A percentile compares a stretch with the other conserved stretches of the same genome.
These are phyloP conservation scores for Formica selysi DNA, from an alignment of 1,140 invertebrate genomes.

Conservation along the genomic window DNA sequence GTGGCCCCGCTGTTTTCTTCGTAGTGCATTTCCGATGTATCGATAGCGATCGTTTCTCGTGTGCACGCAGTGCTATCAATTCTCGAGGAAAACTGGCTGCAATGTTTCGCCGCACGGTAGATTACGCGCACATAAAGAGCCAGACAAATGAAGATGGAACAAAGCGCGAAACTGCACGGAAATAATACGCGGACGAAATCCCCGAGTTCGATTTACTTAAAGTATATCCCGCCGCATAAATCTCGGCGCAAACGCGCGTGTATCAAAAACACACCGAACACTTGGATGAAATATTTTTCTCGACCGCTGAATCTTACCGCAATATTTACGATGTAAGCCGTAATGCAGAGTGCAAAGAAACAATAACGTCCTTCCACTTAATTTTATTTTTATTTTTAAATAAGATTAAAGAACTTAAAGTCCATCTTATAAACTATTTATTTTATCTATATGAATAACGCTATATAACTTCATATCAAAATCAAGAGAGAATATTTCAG, in stretches of 20 bases:
- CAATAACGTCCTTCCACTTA: background rate
- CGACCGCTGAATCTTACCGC: slow-evolving; percentile 14
- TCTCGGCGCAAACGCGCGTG: background rate
- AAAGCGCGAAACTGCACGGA: slow-evolving; percentile 58
- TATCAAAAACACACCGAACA: slow-evolving; percentile 14
- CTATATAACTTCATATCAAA: background rate
- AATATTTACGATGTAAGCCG: background rate
- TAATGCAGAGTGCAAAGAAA: background rate
- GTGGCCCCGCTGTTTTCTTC: slow-evolving; percentile 30
- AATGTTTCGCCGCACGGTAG: slow-evolving; percentile 46
- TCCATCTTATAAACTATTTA: too few relatives aligned
- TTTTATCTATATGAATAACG: background rate
- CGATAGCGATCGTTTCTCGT: slow-evolving; percentile 54
- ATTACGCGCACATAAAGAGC: slow-evolving; percentile 45
- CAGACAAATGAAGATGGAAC: slow-evolving; percentile 56
- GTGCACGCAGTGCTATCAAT: slow-evolving; percentile 44
- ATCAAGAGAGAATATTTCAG: background rate
- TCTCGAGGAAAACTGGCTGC: slow-evolving; percentile 41
- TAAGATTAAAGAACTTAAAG: too few relatives aligned
- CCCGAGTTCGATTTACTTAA: slow-evolving; percentile 45
- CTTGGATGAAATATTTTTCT: slow-evolving; percentile 19
- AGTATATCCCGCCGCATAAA: slow-evolving; percentile 16
- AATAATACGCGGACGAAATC: slow-evolving; percentile 22
- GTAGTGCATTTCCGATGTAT: slow-evolving; percentile 37
- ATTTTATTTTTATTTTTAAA: background rate